Conservation (phyloP, 2,888 invertebrate species). For the Pandemis cinnamomeana region DNA sequence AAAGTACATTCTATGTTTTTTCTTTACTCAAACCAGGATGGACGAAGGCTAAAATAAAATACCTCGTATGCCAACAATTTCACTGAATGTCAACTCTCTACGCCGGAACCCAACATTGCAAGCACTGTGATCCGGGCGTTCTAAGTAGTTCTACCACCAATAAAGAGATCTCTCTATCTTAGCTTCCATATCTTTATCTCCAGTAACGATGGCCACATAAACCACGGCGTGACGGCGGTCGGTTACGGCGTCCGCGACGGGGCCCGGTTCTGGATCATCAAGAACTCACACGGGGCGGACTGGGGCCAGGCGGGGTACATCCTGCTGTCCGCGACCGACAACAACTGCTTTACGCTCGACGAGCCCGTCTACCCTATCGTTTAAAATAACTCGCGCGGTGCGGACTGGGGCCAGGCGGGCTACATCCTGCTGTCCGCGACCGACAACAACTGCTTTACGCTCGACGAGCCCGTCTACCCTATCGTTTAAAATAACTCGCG, state of each 20-base stretch:
- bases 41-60: too few relatives aligned
- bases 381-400: constrained; percentile 39
- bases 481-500: constrained; percentile 43
- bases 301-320: constrained; percentile 66
- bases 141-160: too few relatives aligned
- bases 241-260: constrained; percentile 40
- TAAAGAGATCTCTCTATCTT: too few relatives aligned
- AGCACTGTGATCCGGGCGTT: too few relatives aligned
- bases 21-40: too few relatives aligned
- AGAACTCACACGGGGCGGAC: constrained; percentile 39
- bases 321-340: constrained; percentile 51
- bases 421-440: constrained; percentile 54
- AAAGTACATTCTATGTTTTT: too few relatives aligned
- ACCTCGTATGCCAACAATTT: too few relatives aligned
- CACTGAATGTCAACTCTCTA: too few relatives aligned
- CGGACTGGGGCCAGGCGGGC: constrained; percentile 49
- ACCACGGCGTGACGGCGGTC: constrained; percentile 39
- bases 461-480: constrained; percentile 51
- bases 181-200: neutral
- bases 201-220: constrained; percentile 6
- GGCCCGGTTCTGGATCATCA: constrained; percentile 37
- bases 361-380: constrained; percentile 49
- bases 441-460: constrained; percentile 57
- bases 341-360: constrained; percentile 57
- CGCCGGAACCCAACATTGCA: too few relatives aligned